A percentile compares a stretch with the other conserved stretches of the same genome.
phyloP scores from a whole-genome alignment of 2,888 invertebrate genomes.

The Oasisia sp. region DNA sequence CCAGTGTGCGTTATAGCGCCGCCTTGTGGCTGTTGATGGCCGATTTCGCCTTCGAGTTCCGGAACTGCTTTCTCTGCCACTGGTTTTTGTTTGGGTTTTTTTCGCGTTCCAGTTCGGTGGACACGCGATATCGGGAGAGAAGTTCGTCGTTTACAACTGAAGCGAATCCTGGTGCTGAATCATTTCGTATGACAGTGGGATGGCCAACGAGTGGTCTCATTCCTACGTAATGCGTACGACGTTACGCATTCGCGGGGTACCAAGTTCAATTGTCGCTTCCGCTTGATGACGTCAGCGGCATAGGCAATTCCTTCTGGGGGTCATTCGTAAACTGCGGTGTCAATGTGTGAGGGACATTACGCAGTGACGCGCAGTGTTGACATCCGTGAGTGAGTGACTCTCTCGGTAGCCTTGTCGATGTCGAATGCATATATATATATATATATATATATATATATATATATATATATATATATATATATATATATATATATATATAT shows the following conservation, averaged over 20 bases:
- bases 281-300: background rate
- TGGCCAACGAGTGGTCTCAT: background rate
- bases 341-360: background rate
- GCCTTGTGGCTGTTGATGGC: too few relatives aligned
- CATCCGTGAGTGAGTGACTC: background rate
- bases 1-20: too few relatives aligned
- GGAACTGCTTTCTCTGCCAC: background rate
- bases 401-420: background rate
- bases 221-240: background rate
- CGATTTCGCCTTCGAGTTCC: background rate
- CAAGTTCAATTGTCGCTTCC: background rate
- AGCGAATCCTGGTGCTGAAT: too few relatives aligned
- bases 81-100: background rate
- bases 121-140: background rate
- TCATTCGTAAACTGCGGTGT: background rate
- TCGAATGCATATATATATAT: background rate
- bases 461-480: too few relatives aligned
- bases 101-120: background rate
- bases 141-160: background rate
- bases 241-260: background rate
- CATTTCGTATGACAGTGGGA: background rate
- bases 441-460: too few relatives aligned
- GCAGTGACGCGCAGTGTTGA: too few relatives aligned
- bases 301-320: background rate
- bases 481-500: too few relatives aligned